A percentile compares a stretch with the other conserved stretches of the same genome.
phyloP scores from a whole-genome alignment of 1,140 invertebrate species.

The Daktulosphaira vitifoliae region DNA sequence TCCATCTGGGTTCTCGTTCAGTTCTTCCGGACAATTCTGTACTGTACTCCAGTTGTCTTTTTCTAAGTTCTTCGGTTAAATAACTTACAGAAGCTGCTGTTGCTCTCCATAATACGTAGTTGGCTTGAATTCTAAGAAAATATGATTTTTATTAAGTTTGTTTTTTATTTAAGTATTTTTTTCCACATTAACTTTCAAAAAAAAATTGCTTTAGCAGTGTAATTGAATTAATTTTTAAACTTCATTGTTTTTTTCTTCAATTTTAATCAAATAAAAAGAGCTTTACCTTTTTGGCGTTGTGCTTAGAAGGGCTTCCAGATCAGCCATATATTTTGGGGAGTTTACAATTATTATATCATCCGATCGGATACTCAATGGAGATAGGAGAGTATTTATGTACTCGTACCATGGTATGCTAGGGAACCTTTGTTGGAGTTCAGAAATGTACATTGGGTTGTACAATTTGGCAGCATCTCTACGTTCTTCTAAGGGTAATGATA shows the following conservation, averaged over 20 bases:
- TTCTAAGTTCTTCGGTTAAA: slow-evolving; percentile 60
- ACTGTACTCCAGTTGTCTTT: slow-evolving; percentile 61
- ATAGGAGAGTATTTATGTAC: slow-evolving; percentile 70
- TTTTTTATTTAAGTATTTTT: too few species aligned
- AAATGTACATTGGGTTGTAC: slow-evolving; percentile 82
- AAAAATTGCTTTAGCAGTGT: too few species aligned
- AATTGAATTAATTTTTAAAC: too few species aligned
- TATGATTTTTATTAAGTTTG: too few species aligned
- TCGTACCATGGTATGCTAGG: slow-evolving; percentile 68
- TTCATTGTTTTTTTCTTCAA: not conserved
- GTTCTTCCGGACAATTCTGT: slow-evolving; percentile 65
- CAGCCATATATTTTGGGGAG: slow-evolving; percentile 64
- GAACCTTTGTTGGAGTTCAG: slow-evolving; percentile 62
- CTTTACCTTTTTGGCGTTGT: slow-evolving; percentile 51
- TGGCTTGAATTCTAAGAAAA: slow-evolving; percentile 52
- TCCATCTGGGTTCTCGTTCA: slow-evolving; percentile 71
- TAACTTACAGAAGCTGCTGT: slow-evolving; percentile 64
- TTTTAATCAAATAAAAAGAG: not conserved
- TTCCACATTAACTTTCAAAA: too few species aligned
- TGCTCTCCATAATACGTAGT: slow-evolving; percentile 76
- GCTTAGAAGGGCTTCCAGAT: slow-evolving; percentile 53
- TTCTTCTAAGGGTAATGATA: slow-evolving; percentile 81
- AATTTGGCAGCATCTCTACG: slow-evolving; percentile 80
- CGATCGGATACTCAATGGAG: slow-evolving; percentile 51
- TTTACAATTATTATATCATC: slow-evolving; percentile 72